Evolutionary conservation across 2,113 vertebrate species (phyloP).

Genomic region (Dissostichus mawsoni): DNA sequence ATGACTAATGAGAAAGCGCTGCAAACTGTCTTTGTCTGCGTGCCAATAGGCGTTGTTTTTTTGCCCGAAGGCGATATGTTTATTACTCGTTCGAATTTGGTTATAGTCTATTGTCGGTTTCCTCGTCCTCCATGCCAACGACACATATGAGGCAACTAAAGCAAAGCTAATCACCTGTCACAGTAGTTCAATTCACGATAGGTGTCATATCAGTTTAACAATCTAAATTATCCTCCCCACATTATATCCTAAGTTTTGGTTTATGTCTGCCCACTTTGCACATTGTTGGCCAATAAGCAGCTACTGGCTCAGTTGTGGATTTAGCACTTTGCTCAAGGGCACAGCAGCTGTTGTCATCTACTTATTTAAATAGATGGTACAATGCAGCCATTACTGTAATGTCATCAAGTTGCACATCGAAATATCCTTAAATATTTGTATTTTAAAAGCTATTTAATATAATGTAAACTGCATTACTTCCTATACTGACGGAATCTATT

Average conservation of each 20-base stretch:
- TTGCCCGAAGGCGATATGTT: too few species aligned
- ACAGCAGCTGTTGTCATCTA: slow-evolving; percentile 66
- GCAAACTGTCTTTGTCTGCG: too few species aligned
- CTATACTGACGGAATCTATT: not conserved
- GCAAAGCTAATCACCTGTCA: not conserved
- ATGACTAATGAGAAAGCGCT: too few species aligned
- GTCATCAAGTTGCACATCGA: not conserved
- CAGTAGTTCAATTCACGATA: not conserved
- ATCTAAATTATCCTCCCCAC: not conserved
- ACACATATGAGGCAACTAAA: too few species aligned
- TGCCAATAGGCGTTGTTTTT: too few species aligned
- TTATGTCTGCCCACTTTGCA: slow-evolving; percentile 12
- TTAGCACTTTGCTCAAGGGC: slow-evolving; percentile 74
- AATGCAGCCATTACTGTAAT: too few species aligned
- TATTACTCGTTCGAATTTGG: too few species aligned
- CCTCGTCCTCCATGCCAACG: too few species aligned
- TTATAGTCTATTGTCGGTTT: not conserved
- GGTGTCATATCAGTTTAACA: not conserved
- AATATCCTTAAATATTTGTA: not conserved
- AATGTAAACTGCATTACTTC: not conserved
- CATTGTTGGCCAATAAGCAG: slow-evolving; percentile 34
- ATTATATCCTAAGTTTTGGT: not conserved
- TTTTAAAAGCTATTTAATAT: not conserved
- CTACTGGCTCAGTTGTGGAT: slow-evolving; percentile 44
- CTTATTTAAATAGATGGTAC: not conserved